phyloP scores from a whole-genome alignment of 2,888 invertebrate species.

The Nephrotoma appendiculata region DNA sequence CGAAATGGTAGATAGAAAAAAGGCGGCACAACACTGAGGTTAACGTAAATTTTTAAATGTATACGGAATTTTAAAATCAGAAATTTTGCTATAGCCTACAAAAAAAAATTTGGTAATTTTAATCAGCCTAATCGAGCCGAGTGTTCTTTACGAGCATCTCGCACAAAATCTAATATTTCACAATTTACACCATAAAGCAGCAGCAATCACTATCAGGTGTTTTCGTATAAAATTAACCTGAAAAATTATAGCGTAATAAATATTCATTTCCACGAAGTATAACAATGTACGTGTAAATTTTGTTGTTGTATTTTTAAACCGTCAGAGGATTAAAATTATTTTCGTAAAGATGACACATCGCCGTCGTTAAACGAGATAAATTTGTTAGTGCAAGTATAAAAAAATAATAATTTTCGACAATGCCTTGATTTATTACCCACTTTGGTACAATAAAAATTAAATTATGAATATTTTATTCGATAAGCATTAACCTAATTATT shows the following conservation, averaged over 20 bases:
- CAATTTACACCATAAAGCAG: neutral
- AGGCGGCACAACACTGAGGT: no score
- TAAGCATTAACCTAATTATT: neutral
- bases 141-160: neutral
- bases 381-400: neutral
- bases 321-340: neutral
- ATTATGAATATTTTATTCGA: neutral
- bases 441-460: neutral
- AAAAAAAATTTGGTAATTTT: neutral
- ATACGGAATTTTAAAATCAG: no score
- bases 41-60: no score
- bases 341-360: neutral
- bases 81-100: no score
- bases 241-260: neutral
- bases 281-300: neutral
- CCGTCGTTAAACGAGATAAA: neutral
- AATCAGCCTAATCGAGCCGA: neutral
- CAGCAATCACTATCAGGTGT: neutral
- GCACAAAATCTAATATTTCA: neutral
- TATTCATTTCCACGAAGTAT: neutral
- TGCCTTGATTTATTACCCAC: neutral
- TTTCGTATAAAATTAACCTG: neutral
- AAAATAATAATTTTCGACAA: neutral
- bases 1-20: no score
- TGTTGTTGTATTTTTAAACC: neutral